Conservation (phyloP, 2,113 vertebrate genomes). For the Piaya cayana region DNA sequence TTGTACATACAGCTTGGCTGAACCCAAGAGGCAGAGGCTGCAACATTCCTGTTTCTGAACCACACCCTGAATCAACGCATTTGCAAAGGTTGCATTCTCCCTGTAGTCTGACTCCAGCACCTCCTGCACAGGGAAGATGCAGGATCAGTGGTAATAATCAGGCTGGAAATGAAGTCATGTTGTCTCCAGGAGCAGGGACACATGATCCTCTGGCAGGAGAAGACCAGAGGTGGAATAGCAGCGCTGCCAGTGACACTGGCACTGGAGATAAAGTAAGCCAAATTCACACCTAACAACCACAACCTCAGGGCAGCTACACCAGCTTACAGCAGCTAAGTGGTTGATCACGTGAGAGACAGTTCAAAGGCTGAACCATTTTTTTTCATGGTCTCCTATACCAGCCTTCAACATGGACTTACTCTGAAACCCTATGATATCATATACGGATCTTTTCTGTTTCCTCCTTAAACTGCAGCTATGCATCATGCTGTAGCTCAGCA, state of each 20-base stretch:
- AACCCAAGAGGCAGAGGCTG: background rate
- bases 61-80: background rate
- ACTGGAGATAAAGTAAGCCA: background rate
- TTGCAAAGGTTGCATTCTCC: background rate
- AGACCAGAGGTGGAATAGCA: background rate
- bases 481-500: background rate
- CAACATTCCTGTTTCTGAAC: background rate
- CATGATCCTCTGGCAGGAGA: background rate
- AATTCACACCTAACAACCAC: background rate
- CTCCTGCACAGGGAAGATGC: background rate
- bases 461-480: background rate
- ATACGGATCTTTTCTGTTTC: background rate
- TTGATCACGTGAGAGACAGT: background rate
- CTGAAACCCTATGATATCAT: background rate
- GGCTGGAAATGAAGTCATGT: background rate
- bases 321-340: background rate
- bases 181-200: background rate
- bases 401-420: background rate
- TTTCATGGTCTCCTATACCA: background rate
- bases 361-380: background rate
- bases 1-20: background rate
- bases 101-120: background rate
- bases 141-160: background rate
- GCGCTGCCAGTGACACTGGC: background rate
- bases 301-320: background rate